Percentiles rank a stretch among this genome's conserved stretches.
Evolutionary conservation across 1,140 invertebrate species (phyloP).

Genomic region (Pantala flavescens): DNA sequence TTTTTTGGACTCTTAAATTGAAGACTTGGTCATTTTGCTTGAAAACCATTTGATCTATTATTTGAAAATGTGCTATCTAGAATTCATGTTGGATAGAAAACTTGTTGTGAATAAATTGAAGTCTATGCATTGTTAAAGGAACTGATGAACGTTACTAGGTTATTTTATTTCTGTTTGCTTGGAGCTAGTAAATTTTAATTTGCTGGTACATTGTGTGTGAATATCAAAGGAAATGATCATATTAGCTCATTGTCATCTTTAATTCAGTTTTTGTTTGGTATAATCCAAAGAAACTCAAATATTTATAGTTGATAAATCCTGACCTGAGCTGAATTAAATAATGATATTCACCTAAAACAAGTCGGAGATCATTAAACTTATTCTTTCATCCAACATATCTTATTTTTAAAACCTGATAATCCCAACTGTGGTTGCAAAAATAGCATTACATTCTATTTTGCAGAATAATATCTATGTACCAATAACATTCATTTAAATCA

Average conservation of each 20-base stretch:
- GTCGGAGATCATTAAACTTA: too few relatives aligned
- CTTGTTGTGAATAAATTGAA: constrained; percentile 10
- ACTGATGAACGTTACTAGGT: background rate
- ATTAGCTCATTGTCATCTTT: background rate
- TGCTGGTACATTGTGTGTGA: background rate
- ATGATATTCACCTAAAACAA: too few relatives aligned
- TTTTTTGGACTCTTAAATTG: background rate
- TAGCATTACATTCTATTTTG: too few relatives aligned
- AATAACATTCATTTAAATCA: too few relatives aligned
- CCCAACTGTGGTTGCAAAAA: too few relatives aligned
- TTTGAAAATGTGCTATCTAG: background rate
- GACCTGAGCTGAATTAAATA: too few relatives aligned
- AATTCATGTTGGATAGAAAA: background rate
- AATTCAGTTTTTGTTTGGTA: background rate
- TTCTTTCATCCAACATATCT: too few relatives aligned
- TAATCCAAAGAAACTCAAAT: background rate
- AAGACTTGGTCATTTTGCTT: background rate
- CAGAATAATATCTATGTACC: too few relatives aligned
- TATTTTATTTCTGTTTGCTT: background rate
- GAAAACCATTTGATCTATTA: background rate
- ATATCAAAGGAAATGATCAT: background rate
- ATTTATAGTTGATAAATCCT: background rate
- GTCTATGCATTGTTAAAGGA: constrained; percentile 6
- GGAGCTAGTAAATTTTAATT: background rate
- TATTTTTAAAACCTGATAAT: too few relatives aligned